Conservation (phyloP, 2,113 vertebrate species). For the Ranitomeya imitator region DNA sequence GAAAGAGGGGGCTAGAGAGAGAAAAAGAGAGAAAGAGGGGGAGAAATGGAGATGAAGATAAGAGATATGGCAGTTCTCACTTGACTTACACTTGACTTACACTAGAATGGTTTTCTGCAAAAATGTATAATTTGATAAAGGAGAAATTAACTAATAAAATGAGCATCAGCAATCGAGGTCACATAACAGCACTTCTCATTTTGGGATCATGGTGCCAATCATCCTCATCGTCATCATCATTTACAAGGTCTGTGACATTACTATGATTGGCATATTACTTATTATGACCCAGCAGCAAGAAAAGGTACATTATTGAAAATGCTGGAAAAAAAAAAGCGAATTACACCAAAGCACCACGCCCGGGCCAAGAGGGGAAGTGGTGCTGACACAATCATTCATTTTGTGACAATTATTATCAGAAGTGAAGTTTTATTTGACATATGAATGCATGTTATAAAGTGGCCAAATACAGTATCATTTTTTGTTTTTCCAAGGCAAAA, state of each 20-base stretch:
- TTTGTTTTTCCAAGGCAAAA: neutral
- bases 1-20: no score
- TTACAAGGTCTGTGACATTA: neutral
- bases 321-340: neutral
- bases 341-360: conserved; percentile 9
- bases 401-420: neutral
- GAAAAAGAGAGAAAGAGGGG: no score
- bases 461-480: neutral
- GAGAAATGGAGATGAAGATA: no score
- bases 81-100: no score
- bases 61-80: no score
- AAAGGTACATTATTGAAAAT: neutral
- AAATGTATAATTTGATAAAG: neutral
- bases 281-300: neutral
- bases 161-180: neutral
- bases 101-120: no score
- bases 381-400: neutral
- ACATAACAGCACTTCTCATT: neutral
- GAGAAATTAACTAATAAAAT: neutral
- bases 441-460: neutral
- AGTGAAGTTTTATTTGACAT: neutral
- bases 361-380: neutral
- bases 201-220: neutral
- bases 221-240: neutral
- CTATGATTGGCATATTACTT: neutral